Percentiles rank a stretch among this genome's conserved stretches.
Evolutionary conservation across 35 echinoderm and acorn worm species (phyloP).

Genomic region (Holothuria glaberrima): DNA sequence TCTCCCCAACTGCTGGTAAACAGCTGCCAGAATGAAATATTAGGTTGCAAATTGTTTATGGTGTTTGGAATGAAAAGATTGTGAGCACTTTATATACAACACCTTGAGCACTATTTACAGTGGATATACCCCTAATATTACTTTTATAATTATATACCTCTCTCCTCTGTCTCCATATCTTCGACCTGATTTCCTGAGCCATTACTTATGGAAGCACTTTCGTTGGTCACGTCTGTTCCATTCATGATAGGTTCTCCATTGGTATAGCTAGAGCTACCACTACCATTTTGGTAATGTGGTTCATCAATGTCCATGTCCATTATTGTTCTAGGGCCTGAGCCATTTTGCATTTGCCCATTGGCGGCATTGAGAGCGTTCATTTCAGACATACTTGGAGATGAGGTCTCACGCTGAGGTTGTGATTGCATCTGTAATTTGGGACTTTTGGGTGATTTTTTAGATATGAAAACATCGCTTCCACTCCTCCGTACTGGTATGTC

Average conservation of each 20-base stretch:
- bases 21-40: too few species aligned
- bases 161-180: slow-evolving; percentile 94
- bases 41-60: too few species aligned
- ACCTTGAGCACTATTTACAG: too few species aligned
- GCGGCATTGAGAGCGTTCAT: slow-evolving; percentile 83
- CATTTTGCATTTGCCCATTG: slow-evolving; percentile 89
- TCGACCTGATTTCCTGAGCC: slow-evolving; percentile 75
- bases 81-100: too few species aligned
- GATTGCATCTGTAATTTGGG: slow-evolving; percentile 72
- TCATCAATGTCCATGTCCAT: slow-evolving; percentile 79
- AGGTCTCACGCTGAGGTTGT: slow-evolving; percentile 46
- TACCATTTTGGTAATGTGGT: slow-evolving; percentile 54
- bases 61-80: too few species aligned
- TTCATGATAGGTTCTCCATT: slow-evolving; percentile 63
- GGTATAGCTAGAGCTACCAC: slow-evolving; percentile 34
- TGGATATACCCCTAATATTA: too few species aligned
- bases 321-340: slow-evolving; percentile 51
- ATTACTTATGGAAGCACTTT: slow-evolving; percentile 81
- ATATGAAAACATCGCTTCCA: slow-evolving; percentile 63
- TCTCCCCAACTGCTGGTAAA: too few species aligned
- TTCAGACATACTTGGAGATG: slow-evolving; percentile 63
- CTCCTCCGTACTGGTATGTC: slow-evolving; percentile 45
- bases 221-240: slow-evolving; percentile 68
- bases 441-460: slow-evolving; percentile 74
- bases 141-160: slow-evolving; percentile 54